Evolutionary conservation across 2,888 invertebrate species (phyloP).

Genomic region (Thecocarcelia acutangulata): DNA sequence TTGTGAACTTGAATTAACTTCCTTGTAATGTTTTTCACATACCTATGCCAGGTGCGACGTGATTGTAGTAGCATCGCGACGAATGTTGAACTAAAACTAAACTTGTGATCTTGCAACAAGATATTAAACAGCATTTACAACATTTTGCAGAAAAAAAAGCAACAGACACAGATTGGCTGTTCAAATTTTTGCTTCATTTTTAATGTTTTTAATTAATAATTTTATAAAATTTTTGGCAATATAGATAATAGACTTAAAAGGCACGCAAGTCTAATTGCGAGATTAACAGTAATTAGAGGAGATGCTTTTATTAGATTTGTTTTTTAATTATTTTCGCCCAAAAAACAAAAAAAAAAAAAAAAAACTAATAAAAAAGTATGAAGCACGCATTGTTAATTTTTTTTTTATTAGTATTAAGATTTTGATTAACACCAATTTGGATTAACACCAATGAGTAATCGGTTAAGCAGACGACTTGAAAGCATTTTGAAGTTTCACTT

Average conservation of each 20-base stretch:
- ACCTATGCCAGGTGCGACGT: constrained; percentile 78
- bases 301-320: constrained; percentile 53
- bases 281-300: constrained; percentile 62
- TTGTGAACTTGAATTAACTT: constrained; percentile 39
- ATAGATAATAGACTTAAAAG: constrained; percentile 13
- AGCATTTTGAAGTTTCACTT: constrained; percentile 71
- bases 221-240: constrained; percentile 55
- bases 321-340: too few relatives aligned
- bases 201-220: constrained; percentile 18
- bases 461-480: neutral
- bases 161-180: constrained; percentile 9
- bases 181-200: constrained; percentile 19
- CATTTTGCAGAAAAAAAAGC: constrained; percentile 2
- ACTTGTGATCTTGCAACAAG: constrained; percentile 63
- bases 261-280: constrained; percentile 59
- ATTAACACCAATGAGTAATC: constrained; percentile 67
- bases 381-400: constrained; percentile 56
- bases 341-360: too few relatives aligned
- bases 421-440: constrained; percentile 47
- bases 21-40: constrained; percentile 53
- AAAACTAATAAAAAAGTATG: constrained; percentile 21
- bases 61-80: constrained; percentile 78
- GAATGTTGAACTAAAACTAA: constrained; percentile 75
- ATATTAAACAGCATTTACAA: constrained; percentile 43
- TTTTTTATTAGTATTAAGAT: neutral